These are phyloP conservation scores for Panthera tigris DNA, from an alignment of 2,113 vertebrate species.

Conservation along the genomic window DNA sequence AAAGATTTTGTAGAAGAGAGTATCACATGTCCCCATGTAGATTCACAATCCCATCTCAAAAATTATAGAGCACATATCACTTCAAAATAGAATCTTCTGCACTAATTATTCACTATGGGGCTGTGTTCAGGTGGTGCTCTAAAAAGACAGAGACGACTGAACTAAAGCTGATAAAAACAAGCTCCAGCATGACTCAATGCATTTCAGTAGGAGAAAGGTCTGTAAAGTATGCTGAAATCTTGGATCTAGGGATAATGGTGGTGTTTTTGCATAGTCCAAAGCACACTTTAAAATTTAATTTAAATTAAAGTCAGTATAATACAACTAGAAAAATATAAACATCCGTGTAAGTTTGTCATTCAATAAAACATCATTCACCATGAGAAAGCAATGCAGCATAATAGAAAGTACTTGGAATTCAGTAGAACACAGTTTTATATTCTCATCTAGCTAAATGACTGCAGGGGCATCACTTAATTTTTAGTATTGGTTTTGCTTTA, in stretches of 20 bases:
- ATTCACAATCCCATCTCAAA: not conserved
- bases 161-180: not conserved
- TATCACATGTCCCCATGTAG: not conserved
- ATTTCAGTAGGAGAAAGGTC: not conserved
- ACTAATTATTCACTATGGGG: not conserved
- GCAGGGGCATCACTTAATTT: not conserved
- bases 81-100: not conserved
- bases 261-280: not conserved
- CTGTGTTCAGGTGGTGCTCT: not conserved
- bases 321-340: not conserved
- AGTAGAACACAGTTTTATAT: not conserved
- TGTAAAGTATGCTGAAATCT: not conserved
- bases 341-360: not conserved
- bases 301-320: not conserved
- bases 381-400: not conserved
- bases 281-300: not conserved
- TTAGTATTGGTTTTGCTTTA: not conserved
- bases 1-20: not conserved
- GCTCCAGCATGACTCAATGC: not conserved
- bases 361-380: not conserved
- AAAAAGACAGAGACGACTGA: not conserved
- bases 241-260: not conserved
- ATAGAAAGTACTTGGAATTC: not conserved
- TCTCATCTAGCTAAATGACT: not conserved
- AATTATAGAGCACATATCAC: not conserved